Percentiles rank a stretch among this genome's conserved stretches.
Evolutionary conservation across 2,888 invertebrate species (phyloP).

Genomic region (Glyphotaelius pellucidus): DNA sequence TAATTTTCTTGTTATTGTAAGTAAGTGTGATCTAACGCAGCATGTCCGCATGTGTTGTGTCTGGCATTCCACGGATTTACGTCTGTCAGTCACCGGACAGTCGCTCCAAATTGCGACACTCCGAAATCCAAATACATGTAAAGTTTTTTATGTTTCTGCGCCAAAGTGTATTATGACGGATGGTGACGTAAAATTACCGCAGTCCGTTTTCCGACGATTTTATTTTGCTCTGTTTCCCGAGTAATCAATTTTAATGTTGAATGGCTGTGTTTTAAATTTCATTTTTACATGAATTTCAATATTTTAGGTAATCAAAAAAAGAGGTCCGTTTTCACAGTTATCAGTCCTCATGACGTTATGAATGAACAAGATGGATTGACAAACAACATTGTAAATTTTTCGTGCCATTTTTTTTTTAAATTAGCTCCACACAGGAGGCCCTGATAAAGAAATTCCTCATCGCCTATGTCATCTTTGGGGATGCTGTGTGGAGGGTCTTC

Average conservation of each 20-base stretch:
- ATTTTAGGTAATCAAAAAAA: background rate
- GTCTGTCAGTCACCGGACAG: background rate
- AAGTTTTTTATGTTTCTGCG: background rate
- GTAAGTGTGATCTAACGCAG: background rate
- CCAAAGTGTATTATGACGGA: background rate
- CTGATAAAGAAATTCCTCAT: too few species aligned
- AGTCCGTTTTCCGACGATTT: background rate
- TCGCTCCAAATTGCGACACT: constrained; percentile 1
- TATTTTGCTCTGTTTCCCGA: background rate
- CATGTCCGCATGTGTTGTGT: constrained; percentile 2
- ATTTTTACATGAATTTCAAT: background rate
- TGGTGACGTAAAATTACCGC: constrained; percentile 9
- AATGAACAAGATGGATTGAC: too few species aligned
- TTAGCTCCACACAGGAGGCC: too few species aligned
- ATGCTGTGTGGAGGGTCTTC: too few species aligned
- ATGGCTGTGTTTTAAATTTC: background rate
- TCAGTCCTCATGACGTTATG: too few species aligned
- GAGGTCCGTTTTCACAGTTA: too few species aligned
- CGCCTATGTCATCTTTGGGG: too few species aligned
- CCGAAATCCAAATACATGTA: background rate
- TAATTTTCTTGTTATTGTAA: background rate
- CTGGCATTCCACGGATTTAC: constrained; percentile 9
- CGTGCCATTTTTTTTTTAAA: too few species aligned
- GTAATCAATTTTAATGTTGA: background rate
- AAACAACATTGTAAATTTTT: too few species aligned